Evolutionary conservation across 2,888 invertebrate genomes (phyloP), one percentile per base, ranked within the genome.

Genomic region (Platynereis dumerilii): DNA sequence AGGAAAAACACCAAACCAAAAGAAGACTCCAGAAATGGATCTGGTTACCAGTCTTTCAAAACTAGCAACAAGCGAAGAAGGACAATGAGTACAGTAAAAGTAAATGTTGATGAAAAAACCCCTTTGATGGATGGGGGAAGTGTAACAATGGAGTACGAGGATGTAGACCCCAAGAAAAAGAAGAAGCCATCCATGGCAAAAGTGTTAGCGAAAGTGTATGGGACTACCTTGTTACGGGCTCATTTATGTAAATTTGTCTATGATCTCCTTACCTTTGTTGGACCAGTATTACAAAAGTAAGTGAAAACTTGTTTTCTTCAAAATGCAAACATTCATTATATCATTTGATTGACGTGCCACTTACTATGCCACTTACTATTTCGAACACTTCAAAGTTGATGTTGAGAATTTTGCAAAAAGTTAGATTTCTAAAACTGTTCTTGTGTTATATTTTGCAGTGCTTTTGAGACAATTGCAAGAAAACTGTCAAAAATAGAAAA

Each of bases 181-280:
- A 70, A 26, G 24, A 65, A 70, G 26, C n/a, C 27, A 55, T 55
- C 56, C 5, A 15, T 26, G 22, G n/a, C 20, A 2, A 17, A 34
- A 56, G 74, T 74, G 17, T 66, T 81, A 2, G 53, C 74, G 27
- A 77, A 73, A 60, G 74, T 76, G 2, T 81, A 73, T 69, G 76
- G 79, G 28, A 61, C 65, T 0, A 69, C 69, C 0, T 66, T 80
- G 12, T 56, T 79, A n/a, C 56, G 71, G 26, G 74, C 80, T 5
- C 72, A 71, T 45, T 22, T 67, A 27, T 72, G 69, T 42, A 74
- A 74, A 58, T 27, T 74, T 44, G 63, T 72, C 45, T 74, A 72
- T 54, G 74, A 74, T 64, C 15, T 67, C 12, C 66, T 74, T 22
- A 67, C 69, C 12, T 71, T 74, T 52, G 63, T 67, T 22, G 73